Evolutionary conservation across 1,140 invertebrate genomes (phyloP).

Genomic region (Aleiodes sp.): DNA sequence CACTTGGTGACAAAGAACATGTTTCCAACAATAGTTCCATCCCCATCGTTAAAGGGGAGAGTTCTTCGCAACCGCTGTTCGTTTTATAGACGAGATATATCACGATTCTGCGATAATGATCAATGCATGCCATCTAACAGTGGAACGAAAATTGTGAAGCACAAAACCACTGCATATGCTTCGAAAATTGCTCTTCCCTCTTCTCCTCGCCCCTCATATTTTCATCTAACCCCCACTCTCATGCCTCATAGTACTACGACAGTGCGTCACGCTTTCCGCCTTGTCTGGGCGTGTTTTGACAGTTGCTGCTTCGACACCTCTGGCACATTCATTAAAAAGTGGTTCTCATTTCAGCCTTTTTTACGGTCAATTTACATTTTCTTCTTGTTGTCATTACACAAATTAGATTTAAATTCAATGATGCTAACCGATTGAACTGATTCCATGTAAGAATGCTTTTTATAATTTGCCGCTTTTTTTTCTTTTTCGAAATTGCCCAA

Average conservation of each 20-base stretch:
- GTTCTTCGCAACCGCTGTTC: not conserved
- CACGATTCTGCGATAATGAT: not conserved
- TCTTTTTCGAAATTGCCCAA: no score
- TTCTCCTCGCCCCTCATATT: constrained; percentile 32
- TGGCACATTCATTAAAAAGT: constrained; percentile 63
- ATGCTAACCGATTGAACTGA: no score
- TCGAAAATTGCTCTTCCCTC: not conserved
- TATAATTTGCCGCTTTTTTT: no score
- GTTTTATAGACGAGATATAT: not conserved
- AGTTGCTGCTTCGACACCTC: constrained; percentile 67
- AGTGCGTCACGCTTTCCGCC: constrained; percentile 34
- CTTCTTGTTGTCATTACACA: not conserved
- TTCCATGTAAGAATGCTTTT: no score
- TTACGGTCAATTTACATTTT: not conserved
- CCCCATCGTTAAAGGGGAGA: constrained; percentile 4
- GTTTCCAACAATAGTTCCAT: not conserved
- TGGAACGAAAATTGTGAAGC: not conserved
- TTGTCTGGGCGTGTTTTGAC: constrained; percentile 61
- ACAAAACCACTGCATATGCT: constrained; percentile 6
- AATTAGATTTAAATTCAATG: no score
- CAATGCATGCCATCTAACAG: not conserved
- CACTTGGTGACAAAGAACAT: not conserved
- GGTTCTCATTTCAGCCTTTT: constrained; percentile 56
- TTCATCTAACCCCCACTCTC: not conserved
- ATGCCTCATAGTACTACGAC: not conserved